Conservation (phyloP, 2,888 invertebrate genomes). For the Andrena praecox region DNA sequence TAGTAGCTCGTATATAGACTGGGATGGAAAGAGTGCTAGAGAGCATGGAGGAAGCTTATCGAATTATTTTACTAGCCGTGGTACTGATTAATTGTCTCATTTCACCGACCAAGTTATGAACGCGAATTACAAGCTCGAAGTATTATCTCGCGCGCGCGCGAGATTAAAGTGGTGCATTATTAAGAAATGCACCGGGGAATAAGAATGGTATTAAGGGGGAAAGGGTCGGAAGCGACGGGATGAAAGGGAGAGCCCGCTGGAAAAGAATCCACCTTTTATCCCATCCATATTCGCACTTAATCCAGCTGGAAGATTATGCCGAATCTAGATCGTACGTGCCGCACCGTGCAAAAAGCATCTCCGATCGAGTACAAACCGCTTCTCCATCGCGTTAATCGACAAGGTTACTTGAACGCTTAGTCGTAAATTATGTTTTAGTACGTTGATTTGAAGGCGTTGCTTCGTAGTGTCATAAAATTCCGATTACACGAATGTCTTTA, state of each 20-base stretch:
- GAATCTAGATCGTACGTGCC: slow-evolving; percentile 39
- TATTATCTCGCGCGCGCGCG: slow-evolving; percentile 50
- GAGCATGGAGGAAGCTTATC: slow-evolving; percentile 21
- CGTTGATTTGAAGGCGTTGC: not conserved
- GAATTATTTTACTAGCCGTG: slow-evolving; percentile 54
- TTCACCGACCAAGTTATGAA: slow-evolving; percentile 55
- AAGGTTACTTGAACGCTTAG: not conserved
- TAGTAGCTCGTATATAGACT: not conserved
- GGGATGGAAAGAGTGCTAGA: not conserved
- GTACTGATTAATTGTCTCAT: slow-evolving; percentile 63
- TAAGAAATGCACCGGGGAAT: slow-evolving; percentile 69
- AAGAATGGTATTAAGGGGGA: slow-evolving; percentile 45
- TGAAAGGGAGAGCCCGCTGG: slow-evolving; percentile 50
- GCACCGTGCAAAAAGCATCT: not conserved
- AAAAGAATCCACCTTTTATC: slow-evolving; percentile 46
- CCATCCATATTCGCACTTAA: slow-evolving; percentile 45
- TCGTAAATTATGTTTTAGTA: not conserved
- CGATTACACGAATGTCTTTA: not conserved
- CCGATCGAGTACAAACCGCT: not conserved
- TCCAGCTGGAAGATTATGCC: slow-evolving; percentile 45
- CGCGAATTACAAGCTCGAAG: slow-evolving; percentile 49
- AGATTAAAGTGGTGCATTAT: slow-evolving; percentile 75
- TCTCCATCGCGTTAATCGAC: not conserved
- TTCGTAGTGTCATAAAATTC: not conserved
- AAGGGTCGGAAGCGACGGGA: slow-evolving; percentile 40